Evolutionary conservation across 2,113 vertebrate species (phyloP), one percentile per base, ranked within the genome.

Genomic region (Casuarius casuarius): DNA sequence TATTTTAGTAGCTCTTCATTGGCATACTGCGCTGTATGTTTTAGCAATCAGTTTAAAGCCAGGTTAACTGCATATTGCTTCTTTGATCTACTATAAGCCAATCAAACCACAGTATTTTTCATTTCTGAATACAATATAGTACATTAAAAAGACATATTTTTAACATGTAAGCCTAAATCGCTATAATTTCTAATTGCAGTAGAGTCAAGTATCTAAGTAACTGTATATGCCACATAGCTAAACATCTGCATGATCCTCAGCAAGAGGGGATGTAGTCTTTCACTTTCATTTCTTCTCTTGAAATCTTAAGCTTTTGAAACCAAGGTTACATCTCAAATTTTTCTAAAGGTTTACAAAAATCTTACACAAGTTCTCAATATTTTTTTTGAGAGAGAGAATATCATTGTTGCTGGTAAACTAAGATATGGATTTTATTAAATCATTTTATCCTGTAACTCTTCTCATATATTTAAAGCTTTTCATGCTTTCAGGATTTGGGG

Each of bases 11-110:
- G 40, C 31, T 94, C 61, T 91, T 88, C 72, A 42, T 5, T 91
- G 76, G 48, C 51, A 81, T 84, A 70, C 63, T 79, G 49, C 29
- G 22, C 48, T 94, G 51, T 91, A 70, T 86, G 89, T 92, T 96
- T 97, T 87, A 96, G 61, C 65, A 93, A 92, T 81, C 61, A 59
- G 58, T 73, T 88, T 93, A 96, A 96, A 95, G 86, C 44, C 61
- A 80, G 84, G 59, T 89, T 85, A 92, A 91, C 46, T 68, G 62
- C 67, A 72, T 58, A 70, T 33, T 73, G n/a, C 85, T 94, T 91
- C 40, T 46, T 79, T 97, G 42, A 70, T 58, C 51, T 84, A 67
- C 58, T n/a, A 51, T 31, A 90, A 95, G 17, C 31, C 33, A 95
- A 91, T 84, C 49, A 96, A 92, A 85, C 10, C 13, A 31, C 5